Evolutionary conservation across 2,113 vertebrate species (phyloP).

Genomic region (Calyptommatus sinebrachiatus): DNA sequence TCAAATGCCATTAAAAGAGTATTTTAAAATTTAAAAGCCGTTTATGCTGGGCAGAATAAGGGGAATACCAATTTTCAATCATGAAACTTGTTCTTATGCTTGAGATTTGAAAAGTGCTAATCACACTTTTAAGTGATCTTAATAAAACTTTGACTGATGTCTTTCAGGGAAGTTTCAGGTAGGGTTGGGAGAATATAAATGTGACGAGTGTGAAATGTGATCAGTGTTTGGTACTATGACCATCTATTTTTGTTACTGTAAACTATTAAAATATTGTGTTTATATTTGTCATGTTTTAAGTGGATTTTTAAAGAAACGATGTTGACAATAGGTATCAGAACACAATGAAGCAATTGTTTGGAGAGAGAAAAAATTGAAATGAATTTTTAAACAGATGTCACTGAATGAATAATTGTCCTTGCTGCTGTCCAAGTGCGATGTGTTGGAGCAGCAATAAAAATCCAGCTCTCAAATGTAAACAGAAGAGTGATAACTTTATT

Average conservation of each 20-base stretch:
- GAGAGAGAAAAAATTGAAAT: too few species aligned
- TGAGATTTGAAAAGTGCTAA: not conserved
- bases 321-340: not conserved
- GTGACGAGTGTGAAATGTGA: not conserved
- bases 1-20: not conserved
- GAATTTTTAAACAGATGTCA: too few species aligned
- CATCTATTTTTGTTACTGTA: not conserved
- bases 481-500: too few species aligned
- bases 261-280: slow-evolving; percentile 46
- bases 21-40: not conserved
- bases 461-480: too few species aligned
- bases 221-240: slow-evolving; percentile 26
- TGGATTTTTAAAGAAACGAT: not conserved
- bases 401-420: not conserved
- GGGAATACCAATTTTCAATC: not conserved
- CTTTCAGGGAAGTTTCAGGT: not conserved
- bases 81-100: slow-evolving; percentile 10
- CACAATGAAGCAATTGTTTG: not conserved
- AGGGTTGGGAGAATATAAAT: slow-evolving; percentile 14
- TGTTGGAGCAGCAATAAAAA: too few species aligned
- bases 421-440: not conserved
- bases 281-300: slow-evolving; percentile 2
- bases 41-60: slow-evolving; percentile 3
- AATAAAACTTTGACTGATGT: not conserved
- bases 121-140: not conserved